phyloP scores from a whole-genome alignment of 2,888 invertebrate species.

The Buathra laborator region DNA sequence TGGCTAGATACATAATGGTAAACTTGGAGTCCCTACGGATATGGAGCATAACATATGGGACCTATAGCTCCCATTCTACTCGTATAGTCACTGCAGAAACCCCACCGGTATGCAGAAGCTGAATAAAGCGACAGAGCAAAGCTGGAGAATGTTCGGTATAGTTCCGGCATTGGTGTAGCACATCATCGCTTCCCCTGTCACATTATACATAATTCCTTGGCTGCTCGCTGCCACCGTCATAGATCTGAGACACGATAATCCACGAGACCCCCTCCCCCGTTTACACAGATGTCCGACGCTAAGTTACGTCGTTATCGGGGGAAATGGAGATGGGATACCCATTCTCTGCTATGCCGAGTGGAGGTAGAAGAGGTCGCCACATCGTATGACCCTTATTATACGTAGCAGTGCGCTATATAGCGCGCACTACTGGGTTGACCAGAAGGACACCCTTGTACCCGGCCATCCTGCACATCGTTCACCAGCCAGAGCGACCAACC shows the following conservation, averaged over 20 bases:
- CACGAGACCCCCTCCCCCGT: background rate
- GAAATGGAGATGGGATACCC: constrained; percentile 36
- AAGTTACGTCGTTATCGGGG: constrained; percentile 57
- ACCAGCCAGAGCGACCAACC: constrained; percentile 21
- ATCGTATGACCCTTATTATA: constrained; percentile 60
- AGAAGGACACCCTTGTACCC: constrained; percentile 54
- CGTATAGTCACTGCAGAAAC: constrained; percentile 34
- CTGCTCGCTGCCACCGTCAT: constrained; percentile 3
- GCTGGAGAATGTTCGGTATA: background rate
- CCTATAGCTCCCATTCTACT: constrained; percentile 58
- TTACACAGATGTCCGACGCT: constrained; percentile 15
- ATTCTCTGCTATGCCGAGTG: constrained; percentile 5
- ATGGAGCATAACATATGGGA: constrained; percentile 72
- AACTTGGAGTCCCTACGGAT: constrained; percentile 25
- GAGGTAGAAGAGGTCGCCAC: constrained; percentile 23
- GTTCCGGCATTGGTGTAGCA: background rate
- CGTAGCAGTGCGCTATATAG: constrained; percentile 23
- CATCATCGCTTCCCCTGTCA: background rate
- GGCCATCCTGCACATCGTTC: constrained; percentile 46
- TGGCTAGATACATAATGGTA: constrained; percentile 22
- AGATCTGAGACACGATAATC: constrained; percentile 24
- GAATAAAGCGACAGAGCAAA: background rate
- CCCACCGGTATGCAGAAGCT: background rate
- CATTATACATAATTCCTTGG: constrained; percentile 24
- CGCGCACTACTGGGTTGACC: constrained; percentile 28